phyloP scores from a whole-genome alignment of 2,888 invertebrate genomes.

The Epinotia demarniana region DNA sequence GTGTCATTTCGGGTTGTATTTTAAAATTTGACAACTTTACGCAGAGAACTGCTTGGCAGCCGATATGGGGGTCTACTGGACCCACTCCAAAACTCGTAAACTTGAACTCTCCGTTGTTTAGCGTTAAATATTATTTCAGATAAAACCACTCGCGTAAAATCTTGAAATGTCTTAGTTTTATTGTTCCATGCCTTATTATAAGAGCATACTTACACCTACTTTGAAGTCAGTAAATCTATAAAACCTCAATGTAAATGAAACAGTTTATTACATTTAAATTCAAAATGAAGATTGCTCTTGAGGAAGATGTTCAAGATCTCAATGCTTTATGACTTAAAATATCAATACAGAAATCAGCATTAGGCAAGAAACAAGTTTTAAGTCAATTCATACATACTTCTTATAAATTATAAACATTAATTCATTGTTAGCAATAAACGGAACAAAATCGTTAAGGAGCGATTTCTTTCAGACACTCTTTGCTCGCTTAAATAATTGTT shows the following conservation, averaged over 20 bases:
- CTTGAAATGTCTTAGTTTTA: background rate
- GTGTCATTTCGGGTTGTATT: slow-evolving; percentile 42
- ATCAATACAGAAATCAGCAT: too few species aligned
- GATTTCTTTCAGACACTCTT: background rate
- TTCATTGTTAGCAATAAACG: too few species aligned
- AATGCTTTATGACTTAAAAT: too few species aligned
- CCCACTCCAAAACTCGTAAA: slow-evolving; percentile 59
- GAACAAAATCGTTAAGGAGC: background rate
- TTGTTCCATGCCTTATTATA: background rate
- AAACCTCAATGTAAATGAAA: too few species aligned
- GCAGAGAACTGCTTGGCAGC: slow-evolving; percentile 51
- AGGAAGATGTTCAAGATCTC: too few species aligned
- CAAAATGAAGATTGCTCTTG: too few species aligned
- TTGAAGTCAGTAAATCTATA: background rate
- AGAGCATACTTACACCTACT: background rate
- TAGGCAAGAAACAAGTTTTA: too few species aligned
- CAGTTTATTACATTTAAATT: too few species aligned
- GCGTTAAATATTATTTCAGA: slow-evolving; percentile 38
- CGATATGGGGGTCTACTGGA: slow-evolving; percentile 53
- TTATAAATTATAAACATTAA: too few species aligned
- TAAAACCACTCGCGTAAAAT: slow-evolving; percentile 17
- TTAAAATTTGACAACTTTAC: slow-evolving; percentile 51
- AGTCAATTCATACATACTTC: too few species aligned
- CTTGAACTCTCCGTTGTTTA: slow-evolving; percentile 49
- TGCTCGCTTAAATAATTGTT: background rate